Conservation (phyloP, 2,888 invertebrate species). For the Lordiphosa fenestrarum region DNA sequence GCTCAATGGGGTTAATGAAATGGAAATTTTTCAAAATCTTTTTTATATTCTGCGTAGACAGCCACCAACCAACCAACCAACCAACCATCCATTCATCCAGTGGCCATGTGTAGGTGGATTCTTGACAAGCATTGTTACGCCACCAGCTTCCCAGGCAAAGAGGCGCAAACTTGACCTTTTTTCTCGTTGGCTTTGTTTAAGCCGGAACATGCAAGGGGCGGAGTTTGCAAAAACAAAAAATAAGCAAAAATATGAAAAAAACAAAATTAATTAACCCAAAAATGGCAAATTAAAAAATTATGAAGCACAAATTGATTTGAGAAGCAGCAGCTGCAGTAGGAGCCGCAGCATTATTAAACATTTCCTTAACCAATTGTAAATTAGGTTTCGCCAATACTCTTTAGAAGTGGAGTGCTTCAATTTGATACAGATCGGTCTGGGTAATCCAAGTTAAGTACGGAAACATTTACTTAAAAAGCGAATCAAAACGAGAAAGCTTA, state of each 20-base stretch:
- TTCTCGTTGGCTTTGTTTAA: constrained; percentile 2
- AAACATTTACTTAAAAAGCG: too few relatives aligned
- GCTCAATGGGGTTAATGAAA: constrained; percentile 66
- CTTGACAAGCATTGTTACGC: constrained; percentile 29
- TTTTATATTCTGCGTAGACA: constrained; percentile 18
- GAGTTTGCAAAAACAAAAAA: constrained; percentile 12
- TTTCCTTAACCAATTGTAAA: constrained; percentile 7
- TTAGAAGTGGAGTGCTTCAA: background rate
- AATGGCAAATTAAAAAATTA: constrained; percentile 28
- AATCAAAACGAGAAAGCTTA: too few relatives aligned
- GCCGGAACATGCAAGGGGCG: constrained; percentile 55
- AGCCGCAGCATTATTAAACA: constrained; percentile 11
- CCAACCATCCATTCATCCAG: constrained; percentile 1
- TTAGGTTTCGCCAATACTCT: background rate
- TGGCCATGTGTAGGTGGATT: constrained; percentile 31
- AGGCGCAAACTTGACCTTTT: constrained; percentile 62
- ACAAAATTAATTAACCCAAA: constrained; percentile 35
- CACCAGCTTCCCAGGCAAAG: constrained; percentile 24
- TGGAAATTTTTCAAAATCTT: constrained; percentile 13
- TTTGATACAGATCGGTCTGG: too few relatives aligned
- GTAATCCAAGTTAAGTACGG: too few relatives aligned
- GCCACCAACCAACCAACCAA: too few relatives aligned
- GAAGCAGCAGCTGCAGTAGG: constrained; percentile 19
- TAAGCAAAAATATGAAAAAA: constrained; percentile 28
- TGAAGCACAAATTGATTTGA: constrained; percentile 12